phyloP scores from a whole-genome alignment of 2,888 invertebrate species.

The Adelphocoris suturalis region DNA sequence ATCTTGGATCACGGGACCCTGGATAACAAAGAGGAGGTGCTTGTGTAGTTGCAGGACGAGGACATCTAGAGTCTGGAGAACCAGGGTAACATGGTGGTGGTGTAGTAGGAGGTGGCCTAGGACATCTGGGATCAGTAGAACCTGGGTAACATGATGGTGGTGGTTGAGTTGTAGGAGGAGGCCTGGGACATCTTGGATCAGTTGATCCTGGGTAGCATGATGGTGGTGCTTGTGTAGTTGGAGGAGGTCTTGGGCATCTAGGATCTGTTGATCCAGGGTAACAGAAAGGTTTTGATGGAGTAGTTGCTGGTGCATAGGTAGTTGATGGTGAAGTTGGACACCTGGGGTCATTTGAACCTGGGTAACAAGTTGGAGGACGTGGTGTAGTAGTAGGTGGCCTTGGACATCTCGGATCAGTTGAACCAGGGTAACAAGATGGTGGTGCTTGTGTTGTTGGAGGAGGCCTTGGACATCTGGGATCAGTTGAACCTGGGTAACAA shows the following conservation, averaged over 20 bases:
- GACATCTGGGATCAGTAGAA: slow-evolving; percentile 78
- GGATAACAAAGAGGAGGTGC: slow-evolving; percentile 62
- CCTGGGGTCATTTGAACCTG: slow-evolving; percentile 76
- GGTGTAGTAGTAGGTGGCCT: too few species aligned
- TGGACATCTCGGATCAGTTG: slow-evolving; percentile 76
- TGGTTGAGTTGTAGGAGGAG: slow-evolving; percentile 77
- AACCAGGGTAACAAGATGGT: slow-evolving; percentile 75
- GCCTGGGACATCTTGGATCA: slow-evolving; percentile 79
- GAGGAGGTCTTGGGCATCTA: slow-evolving; percentile 78
- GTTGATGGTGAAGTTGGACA: slow-evolving; percentile 75
- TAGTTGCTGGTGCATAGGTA: slow-evolving; percentile 75
- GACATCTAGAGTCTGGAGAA: slow-evolving; percentile 78
- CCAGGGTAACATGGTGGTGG: slow-evolving; percentile 78
- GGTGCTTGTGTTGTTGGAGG: slow-evolving; percentile 62
- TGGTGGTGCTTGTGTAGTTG: slow-evolving; percentile 58
- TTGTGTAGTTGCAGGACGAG: slow-evolving; percentile 74
- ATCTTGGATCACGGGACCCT: too few species aligned
- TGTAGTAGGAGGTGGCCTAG: slow-evolving; percentile 70
- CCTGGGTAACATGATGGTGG: slow-evolving; percentile 78
- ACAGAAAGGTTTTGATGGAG: neutral
- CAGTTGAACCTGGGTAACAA: slow-evolving; percentile 78
- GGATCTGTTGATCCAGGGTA: slow-evolving; percentile 77
- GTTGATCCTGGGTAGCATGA: slow-evolving; percentile 74
- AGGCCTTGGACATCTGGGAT: slow-evolving; percentile 76
- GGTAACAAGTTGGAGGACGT: too few species aligned